Percentiles rank a stretch among this genome's conserved stretches.
Conservation (phyloP, 2,113 vertebrate species). For the Hippoglossus stenolepis region DNA sequence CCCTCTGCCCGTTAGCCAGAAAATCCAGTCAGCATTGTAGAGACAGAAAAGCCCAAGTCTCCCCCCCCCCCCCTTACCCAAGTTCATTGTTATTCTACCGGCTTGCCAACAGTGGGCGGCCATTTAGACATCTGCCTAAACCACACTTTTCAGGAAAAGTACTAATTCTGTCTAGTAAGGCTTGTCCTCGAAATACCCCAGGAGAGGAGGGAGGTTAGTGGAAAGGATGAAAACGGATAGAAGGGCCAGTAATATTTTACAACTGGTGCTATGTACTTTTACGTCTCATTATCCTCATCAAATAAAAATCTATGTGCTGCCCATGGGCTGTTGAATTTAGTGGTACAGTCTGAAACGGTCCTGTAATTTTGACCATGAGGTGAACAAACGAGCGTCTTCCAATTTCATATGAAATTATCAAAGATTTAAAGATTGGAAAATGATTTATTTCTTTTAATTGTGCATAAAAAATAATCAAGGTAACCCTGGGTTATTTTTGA, state of each 20-base stretch:
- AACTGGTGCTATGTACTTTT: not conserved
- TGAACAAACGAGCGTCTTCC: not conserved
- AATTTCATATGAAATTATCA: not conserved
- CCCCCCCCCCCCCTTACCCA: not conserved
- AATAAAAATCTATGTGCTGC: not conserved
- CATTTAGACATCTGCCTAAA: constrained; percentile 31
- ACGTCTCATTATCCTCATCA: not conserved
- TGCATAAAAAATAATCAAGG: not conserved
- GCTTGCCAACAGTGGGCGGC: constrained; percentile 36
- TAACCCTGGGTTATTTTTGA: not conserved
- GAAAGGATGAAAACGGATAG: constrained; percentile 1
- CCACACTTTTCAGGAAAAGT: constrained; percentile 1
- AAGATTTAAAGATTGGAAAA: not conserved
- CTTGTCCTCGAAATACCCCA: constrained; percentile 5
- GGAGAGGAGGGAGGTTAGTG: not conserved
- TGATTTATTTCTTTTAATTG: constrained; percentile 1
- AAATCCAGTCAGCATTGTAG: constrained; percentile 51
- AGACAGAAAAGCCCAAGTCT: constrained; percentile 23
- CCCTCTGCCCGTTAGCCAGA: constrained; percentile 37
- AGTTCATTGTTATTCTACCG: constrained; percentile 47
- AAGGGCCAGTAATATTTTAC: not conserved
- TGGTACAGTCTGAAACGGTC: not conserved
- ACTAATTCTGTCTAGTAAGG: constrained; percentile 16
- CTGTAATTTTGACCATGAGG: too few relatives aligned
- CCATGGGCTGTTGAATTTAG: not conserved